A percentile compares a stretch with the other conserved stretches of the same genome.
Evolutionary conservation across 2,888 invertebrate species (phyloP).

Genomic region (Epirrita christyi): DNA sequence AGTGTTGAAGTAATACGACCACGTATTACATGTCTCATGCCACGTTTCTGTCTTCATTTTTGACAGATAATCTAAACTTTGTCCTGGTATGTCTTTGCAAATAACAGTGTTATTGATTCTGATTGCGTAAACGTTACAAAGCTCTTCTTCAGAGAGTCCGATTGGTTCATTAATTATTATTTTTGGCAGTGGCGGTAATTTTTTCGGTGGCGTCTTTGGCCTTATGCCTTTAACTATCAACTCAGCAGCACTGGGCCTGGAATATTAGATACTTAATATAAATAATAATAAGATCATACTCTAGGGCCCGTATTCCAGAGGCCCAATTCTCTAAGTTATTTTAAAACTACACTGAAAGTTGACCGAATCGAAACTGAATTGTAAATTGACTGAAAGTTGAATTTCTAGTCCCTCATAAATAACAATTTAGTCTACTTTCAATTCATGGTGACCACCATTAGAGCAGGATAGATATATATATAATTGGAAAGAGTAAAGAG

Average conservation of each 20-base stretch:
- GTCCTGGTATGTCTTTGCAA: conserved; percentile 55
- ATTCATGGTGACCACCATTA: no score
- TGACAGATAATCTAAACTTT: conserved; percentile 46
- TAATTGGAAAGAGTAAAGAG: no score
- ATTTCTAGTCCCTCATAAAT: no score
- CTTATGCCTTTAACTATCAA: conserved; percentile 65
- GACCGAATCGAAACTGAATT: no score
- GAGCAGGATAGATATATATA: no score
- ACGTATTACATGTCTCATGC: conserved; percentile 60
- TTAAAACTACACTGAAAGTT: no score
- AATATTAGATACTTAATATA: conserved; percentile 5
- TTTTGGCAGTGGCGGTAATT: conserved; percentile 53
- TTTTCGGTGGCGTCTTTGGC: conserved; percentile 55
- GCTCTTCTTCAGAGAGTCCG: conserved; percentile 27
- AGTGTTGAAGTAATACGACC: conserved; percentile 76
- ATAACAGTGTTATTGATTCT: conserved; percentile 70
- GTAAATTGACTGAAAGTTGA: no score
- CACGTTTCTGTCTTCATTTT: conserved; percentile 51
- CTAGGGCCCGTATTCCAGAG: no score
- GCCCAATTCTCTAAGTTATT: no score
- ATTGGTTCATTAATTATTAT: conserved; percentile 46
- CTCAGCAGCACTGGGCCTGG: conserved; percentile 59
- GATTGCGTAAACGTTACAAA: conserved; percentile 58
- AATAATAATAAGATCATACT: conserved; percentile 1
- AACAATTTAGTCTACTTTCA: no score